Evolutionary conservation across 2,888 invertebrate species (phyloP).

Genomic region (Dioctria linearis): DNA sequence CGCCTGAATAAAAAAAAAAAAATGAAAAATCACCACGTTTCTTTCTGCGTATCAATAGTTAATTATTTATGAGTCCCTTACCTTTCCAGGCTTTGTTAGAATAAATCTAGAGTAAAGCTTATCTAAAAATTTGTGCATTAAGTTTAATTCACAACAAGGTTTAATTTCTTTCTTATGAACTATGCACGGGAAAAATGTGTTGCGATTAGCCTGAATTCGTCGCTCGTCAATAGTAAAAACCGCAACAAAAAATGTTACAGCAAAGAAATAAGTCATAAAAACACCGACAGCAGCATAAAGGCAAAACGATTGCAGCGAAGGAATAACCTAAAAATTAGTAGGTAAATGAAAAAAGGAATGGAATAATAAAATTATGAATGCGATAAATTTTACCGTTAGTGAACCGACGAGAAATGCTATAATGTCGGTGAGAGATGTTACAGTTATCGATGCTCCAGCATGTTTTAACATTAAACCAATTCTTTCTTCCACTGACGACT

Average conservation of each 20-base stretch:
- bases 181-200: conserved; percentile 79
- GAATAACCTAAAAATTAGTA: conserved; percentile 74
- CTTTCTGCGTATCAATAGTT: not conserved
- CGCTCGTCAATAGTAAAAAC: conserved; percentile 81
- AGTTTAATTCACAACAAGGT: conserved; percentile 73
- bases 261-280: conserved; percentile 81
- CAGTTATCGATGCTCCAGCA: conserved; percentile 87
- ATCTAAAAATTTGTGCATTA: conserved; percentile 75
- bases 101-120: conserved; percentile 77
- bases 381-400: conserved; percentile 75
- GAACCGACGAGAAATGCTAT: conserved; percentile 85
- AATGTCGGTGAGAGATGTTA: conserved; percentile 87
- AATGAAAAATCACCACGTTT: conserved; percentile 41
- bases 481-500: conserved; percentile 75
- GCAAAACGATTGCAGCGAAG: conserved; percentile 86
- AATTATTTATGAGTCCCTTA: conserved; percentile 60
- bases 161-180: conserved; percentile 75
- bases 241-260: conserved; percentile 86
- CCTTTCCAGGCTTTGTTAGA: conserved; percentile 79
- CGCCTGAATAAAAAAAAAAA: conserved; percentile 67
- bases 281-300: conserved; percentile 85
- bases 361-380: too few species aligned
- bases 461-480: conserved; percentile 82
- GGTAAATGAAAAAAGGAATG: not conserved
- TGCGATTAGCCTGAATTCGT: conserved; percentile 76